Evolutionary conservation across 2,888 invertebrate species (phyloP), one percentile per base, ranked within the genome.

Genomic region (Neoitamus cyanurus): DNA sequence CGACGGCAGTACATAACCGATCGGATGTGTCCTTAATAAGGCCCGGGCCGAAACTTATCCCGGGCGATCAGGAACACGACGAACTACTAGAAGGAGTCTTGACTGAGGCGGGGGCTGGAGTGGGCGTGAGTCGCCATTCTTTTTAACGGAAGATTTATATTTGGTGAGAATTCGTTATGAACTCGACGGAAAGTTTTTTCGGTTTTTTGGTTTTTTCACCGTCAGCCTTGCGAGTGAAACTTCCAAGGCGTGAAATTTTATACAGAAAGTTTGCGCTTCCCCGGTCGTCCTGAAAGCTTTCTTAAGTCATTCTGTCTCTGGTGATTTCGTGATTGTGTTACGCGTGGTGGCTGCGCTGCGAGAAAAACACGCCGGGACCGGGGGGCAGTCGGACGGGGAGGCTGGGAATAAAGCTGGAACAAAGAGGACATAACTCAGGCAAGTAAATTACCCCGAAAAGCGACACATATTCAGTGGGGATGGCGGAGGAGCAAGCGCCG

Each of bases 381-480:
- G 58, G 58, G 9, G 58, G 20, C 34, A 34, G 0, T 3, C 58
- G 20, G 58, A 15, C 2, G 25, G 25, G 58, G 58, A 15, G 15
- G 11, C 72, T 30, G 73, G 36, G 58, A 75, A 70, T 28, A 25
- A 48, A 48, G 34, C 46, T 42, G 77, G 75, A 77, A 85, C 83
- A 85, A 85, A 85, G 83, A 42, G 46, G 68, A 75, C 83, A 85
- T 83, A 85, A 85, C 37, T 83, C 83, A 85, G 58, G 70, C 20
- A 77, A 85, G 85, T 85, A 83, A 83, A 85, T 85, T 85, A 85
- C 83, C 82, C 83, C 78, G 78, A 83, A 83, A 85, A 83, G 83
- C 68, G 83, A 85, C 83, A 85, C 68, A 68, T 37, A 82, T 42
- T 70, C 80, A 37, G 34, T 11, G 34, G 78, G 78, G 83, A 30